phyloP scores from a whole-genome alignment of 37 sponge, comb jelly and placozoan species.

The Ianthella basta region DNA sequence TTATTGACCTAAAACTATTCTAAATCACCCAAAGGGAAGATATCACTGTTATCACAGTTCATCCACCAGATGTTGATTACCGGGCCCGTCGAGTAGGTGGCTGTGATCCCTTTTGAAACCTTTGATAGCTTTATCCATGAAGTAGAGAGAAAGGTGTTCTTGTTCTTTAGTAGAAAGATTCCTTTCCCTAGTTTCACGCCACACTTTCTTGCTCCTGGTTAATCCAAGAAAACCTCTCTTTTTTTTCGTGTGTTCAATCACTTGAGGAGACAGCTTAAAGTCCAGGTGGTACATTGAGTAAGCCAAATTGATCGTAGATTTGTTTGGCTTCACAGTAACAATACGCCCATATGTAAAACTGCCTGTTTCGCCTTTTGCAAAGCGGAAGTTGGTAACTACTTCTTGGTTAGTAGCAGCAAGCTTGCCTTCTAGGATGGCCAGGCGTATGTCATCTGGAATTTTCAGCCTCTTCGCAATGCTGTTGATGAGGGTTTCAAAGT shows the following conservation, averaged over 20 bases:
- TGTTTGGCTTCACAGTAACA: neutral
- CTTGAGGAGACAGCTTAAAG: neutral
- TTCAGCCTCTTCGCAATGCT: neutral
- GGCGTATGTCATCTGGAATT: neutral
- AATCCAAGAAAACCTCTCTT: neutral
- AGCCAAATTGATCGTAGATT: neutral
- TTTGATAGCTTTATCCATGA: neutral
- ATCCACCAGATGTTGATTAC: no score
- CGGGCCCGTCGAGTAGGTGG: no score
- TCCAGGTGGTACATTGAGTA: neutral
- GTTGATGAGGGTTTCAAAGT: neutral
- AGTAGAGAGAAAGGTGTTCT: neutral
- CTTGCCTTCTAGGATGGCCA: neutral
- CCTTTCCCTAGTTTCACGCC: conserved; percentile 2
- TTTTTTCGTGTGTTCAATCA: neutral
- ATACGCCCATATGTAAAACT: neutral
- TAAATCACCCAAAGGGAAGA: no score
- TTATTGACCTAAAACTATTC: no score
- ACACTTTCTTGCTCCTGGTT: neutral
- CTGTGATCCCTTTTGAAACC: neutral
- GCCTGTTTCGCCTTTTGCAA: neutral
- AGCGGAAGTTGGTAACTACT: neutral
- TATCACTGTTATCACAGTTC: no score
- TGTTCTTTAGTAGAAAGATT: neutral
- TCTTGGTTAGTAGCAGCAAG: neutral